Percentiles rank a stretch among this genome's conserved stretches.
These are phyloP conservation scores for Lucifuga dentata DNA, from an alignment of 2,113 vertebrate species.

Conservation along the genomic window DNA sequence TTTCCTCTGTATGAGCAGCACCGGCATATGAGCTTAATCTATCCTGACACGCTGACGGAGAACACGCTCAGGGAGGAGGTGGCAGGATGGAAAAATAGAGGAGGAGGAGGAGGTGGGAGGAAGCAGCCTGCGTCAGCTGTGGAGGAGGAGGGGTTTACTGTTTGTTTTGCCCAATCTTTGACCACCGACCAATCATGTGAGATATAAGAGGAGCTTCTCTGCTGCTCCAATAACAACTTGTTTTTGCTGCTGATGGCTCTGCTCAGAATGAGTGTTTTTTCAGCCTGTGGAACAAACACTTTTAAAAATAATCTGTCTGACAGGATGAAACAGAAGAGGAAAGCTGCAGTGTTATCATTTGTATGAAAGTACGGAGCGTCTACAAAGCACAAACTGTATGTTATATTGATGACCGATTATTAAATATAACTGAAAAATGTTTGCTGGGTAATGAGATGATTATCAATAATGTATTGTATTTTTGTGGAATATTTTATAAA, in stretches of 20 bases:
- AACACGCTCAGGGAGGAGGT: constrained; percentile 61
- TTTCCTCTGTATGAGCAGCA: constrained; percentile 41
- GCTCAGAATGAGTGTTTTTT: constrained; percentile 27
- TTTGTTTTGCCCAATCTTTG: constrained; percentile 66
- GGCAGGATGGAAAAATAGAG: constrained; percentile 39
- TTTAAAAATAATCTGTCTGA: constrained; percentile 7
- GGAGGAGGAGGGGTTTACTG: constrained; percentile 56
- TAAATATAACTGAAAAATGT: constrained; percentile 44
- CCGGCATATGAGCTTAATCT: constrained; percentile 62
- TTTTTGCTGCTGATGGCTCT: constrained; percentile 49
- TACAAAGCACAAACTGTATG: constrained; percentile 56
- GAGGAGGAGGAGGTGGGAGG: constrained; percentile 26
- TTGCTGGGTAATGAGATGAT: constrained; percentile 23
- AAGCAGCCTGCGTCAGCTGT: constrained; percentile 58
- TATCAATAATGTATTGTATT: constrained; percentile 60
- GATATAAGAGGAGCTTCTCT: constrained; percentile 25
- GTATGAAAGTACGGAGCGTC: constrained; percentile 33
- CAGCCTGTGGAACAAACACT: constrained; percentile 24
- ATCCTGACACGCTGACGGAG: constrained; percentile 71
- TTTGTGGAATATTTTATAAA: constrained; percentile 70
- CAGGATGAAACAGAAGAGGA: constrained; percentile 15
- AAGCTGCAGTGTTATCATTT: constrained; percentile 55
- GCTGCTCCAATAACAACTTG: constrained; percentile 60
- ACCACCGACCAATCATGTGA: constrained; percentile 64
- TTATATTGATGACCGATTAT: constrained; percentile 22